Conservation (phyloP, 2,113 vertebrate species). For the Proteles cristata region DNA sequence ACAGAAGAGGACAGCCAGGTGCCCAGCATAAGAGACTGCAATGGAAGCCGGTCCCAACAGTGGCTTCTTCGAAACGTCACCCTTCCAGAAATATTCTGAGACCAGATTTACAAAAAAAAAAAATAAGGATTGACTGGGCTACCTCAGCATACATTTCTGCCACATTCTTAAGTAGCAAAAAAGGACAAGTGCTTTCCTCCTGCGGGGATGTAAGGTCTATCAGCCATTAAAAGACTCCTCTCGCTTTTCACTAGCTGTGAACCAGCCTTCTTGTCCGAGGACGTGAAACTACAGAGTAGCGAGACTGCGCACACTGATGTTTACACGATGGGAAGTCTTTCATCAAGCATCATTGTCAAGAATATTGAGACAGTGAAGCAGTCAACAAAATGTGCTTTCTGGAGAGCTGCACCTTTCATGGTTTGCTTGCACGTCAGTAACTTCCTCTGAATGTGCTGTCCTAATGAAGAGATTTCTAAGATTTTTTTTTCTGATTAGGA, state of each 20-base stretch:
- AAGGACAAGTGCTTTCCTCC: conserved; percentile 84
- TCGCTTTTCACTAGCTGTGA: conserved; percentile 85
- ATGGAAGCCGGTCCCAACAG: conserved; percentile 94
- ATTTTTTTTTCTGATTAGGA: conserved; percentile 80
- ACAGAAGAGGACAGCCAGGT: conserved; percentile 99
- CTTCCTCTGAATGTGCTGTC: conserved; percentile 82
- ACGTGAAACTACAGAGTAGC: conserved; percentile 83
- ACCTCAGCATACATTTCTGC: conserved; percentile 88
- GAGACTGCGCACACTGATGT: conserved; percentile 91
- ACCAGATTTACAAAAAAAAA: conserved; percentile 63
- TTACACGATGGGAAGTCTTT: conserved; percentile 91
- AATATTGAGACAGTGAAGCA: conserved; percentile 80
- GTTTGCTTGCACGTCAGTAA: conserved; percentile 84
- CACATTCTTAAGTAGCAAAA: conserved; percentile 83
- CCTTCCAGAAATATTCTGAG: conserved; percentile 98
- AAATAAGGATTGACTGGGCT: conserved; percentile 87
- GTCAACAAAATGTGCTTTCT: conserved; percentile 78
- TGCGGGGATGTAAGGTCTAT: conserved; percentile 81
- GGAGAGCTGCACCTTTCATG: conserved; percentile 81
- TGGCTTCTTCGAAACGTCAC: conserved; percentile 99
- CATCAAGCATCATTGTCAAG: conserved; percentile 79
- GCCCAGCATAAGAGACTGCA: conserved; percentile 99
- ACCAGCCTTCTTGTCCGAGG: conserved; percentile 87
- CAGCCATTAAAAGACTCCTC: conserved; percentile 83
- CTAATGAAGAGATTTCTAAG: conserved; percentile 82